A percentile compares a stretch with the other conserved stretches of the same genome.
Evolutionary conservation across 2,797 vertebrate genomes (phyloP).

Genomic region (Numenius phaeopus): DNA sequence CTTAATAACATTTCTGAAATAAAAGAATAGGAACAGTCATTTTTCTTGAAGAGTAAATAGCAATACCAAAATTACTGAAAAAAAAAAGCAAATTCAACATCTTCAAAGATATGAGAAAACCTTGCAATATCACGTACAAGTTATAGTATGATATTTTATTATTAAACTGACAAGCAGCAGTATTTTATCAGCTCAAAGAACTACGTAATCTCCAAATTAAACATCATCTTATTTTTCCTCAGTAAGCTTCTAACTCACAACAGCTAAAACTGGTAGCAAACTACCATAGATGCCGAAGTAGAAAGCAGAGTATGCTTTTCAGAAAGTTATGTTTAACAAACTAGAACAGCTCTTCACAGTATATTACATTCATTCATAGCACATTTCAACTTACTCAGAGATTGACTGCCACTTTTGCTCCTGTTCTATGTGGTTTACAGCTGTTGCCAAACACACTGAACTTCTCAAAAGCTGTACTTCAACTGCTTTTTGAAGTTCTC

Average conservation of each 20-base stretch:
- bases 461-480: slow-evolving; percentile 96
- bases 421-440: slow-evolving; percentile 84
- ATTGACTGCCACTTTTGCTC: slow-evolving; percentile 87
- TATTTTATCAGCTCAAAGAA: background rate
- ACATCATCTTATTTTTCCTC: background rate
- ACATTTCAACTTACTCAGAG: slow-evolving; percentile 88
- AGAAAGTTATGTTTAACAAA: background rate
- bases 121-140: background rate
- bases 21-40: background rate
- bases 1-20: slow-evolving; percentile 88
- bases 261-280: background rate
- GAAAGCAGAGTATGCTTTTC: background rate
- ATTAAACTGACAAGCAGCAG: background rate
- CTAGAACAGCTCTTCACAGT: background rate
- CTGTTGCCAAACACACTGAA: slow-evolving; percentile 88
- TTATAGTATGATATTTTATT: background rate
- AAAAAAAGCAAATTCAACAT: background rate
- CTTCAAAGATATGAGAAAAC: background rate
- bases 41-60: background rate
- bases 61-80: background rate
- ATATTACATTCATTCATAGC: background rate
- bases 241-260: background rate
- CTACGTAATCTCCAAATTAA: background rate
- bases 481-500: slow-evolving; percentile 96
- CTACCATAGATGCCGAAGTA: background rate